Base-by-base conservation (phyloP, 2,113 vertebrate species). In the Amphiprion ocellaris region DNA sequence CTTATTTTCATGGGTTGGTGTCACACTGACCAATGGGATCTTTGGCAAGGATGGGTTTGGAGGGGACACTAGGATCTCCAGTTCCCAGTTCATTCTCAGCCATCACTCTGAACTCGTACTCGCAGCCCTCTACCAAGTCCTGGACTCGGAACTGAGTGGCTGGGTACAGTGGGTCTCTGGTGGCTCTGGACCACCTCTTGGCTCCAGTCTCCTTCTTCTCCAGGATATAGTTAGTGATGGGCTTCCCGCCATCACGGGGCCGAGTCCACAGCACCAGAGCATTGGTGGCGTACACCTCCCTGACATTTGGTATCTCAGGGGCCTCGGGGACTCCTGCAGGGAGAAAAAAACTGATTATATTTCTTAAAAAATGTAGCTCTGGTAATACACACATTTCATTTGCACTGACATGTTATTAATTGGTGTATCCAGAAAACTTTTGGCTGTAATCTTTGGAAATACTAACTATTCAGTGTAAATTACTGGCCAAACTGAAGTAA, bases 41-140 rank as follows among this genome's bases (percentile, higher is more conserved):
- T 94, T 95, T 98, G 74, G 98, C 98, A 0, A 98, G 95, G 82
- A 99, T 77, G 74, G 97, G 97, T 91, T 97, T 97, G 55, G 97
- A 98, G 70, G 98, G 97, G 68, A 92, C 95, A 71, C 98, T 99
- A 81, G 97, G 97, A 67, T 99, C 97, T 92, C 98, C 97, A 65
- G 94, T 81, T 5, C 98, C 98, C 69, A 99, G 93, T 96, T 99
- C 98, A 52, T 99, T 99, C 93, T 98, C 96, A 92, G 98, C 98
- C 93, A 94, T 96, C 73, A 99, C 98, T 77, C 98, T 95, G 92
- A 99, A 99, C 93, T 99, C 97, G 85, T 99, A 99, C 77, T 99
- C 90, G 89, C 96, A 99, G 41, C 98, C 98, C 92, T 99, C 97
- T 55, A 96, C 90, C 26, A 99, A 95, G 81, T 99, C 97, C 82